A percentile compares a stretch with the other conserved stretches of the same genome.
phyloP scores from a whole-genome alignment of 2,888 invertebrate genomes.

The Buathra laborator region DNA sequence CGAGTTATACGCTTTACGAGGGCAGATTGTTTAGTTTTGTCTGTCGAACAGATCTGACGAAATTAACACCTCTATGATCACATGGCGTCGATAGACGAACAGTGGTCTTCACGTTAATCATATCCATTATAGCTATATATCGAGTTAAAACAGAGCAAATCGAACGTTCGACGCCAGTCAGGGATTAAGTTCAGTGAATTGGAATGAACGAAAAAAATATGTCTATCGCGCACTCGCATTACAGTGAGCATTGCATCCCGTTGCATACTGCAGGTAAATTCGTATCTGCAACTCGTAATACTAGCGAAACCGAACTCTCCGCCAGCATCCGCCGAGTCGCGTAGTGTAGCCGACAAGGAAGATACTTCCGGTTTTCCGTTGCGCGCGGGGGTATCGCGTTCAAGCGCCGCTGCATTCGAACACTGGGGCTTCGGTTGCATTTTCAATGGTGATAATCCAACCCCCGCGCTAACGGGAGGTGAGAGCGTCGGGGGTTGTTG shows the following conservation, averaged over 20 bases:
- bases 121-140: no score
- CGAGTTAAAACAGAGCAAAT: not conserved
- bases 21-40: slow-evolving; percentile 66
- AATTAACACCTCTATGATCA: slow-evolving; percentile 45
- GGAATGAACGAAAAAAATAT: slow-evolving; percentile 25
- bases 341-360: slow-evolving; percentile 65
- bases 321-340: slow-evolving; percentile 56
- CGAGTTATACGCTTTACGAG: slow-evolving; percentile 4
- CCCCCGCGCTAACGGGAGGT: slow-evolving; percentile 56
- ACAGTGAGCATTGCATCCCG: slow-evolving; percentile 39
- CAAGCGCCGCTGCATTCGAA: slow-evolving; percentile 84
- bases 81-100: no score
- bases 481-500: slow-evolving; percentile 60
- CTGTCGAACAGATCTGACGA: slow-evolving; percentile 41
- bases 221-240: slow-evolving; percentile 6
- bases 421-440: slow-evolving; percentile 84
- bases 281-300: slow-evolving; percentile 30
- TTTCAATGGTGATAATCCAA: slow-evolving; percentile 84
- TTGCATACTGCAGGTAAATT: slow-evolving; percentile 48
- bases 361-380: slow-evolving; percentile 78
- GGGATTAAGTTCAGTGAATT: slow-evolving; percentile 39
- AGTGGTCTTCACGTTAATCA: no score
- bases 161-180: not conserved
- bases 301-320: slow-evolving; percentile 44
- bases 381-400: slow-evolving; percentile 81